A percentile compares a stretch with the other conserved stretches of the same genome.
Conservation (phyloP, 1,140 invertebrate species). For the Leptonema lineaticorne region DNA sequence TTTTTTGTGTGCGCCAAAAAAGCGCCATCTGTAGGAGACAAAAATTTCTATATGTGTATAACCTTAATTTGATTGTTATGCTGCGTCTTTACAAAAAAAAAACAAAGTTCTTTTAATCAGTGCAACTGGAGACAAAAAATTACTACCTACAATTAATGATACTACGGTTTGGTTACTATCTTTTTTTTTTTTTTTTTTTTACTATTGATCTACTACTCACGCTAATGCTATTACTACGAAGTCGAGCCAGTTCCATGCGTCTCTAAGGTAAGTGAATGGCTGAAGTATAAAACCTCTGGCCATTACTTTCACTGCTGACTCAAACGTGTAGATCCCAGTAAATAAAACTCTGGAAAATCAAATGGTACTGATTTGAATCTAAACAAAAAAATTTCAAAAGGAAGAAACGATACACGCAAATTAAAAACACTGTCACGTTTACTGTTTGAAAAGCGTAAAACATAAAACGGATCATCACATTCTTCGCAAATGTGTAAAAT, state of each 20-base stretch:
- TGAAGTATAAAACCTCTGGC: constrained; percentile 98
- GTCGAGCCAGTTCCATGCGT: constrained; percentile 99
- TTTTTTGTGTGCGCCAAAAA: too few species aligned
- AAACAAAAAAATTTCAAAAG: constrained; percentile 16
- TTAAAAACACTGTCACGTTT: neutral
- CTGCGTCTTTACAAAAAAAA: neutral
- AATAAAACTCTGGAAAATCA: constrained; percentile 92
- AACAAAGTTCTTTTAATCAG: neutral
- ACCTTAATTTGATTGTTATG: too few species aligned
- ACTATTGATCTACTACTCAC: constrained; percentile 71
- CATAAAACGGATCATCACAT: neutral
- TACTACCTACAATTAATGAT: constrained; percentile 6
- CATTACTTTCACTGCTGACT: constrained; percentile 98
- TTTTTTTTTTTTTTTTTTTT: constrained; percentile 20
- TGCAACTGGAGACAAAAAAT: neutral
- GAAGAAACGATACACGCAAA: neutral
- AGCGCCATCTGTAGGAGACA: too few species aligned
- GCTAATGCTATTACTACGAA: constrained; percentile 99
- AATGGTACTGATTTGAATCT: constrained; percentile 34
- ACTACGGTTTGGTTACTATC: constrained; percentile 19
- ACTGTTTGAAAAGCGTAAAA: too few species aligned
- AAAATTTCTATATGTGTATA: too few species aligned
- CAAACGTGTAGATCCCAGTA: constrained; percentile 99
- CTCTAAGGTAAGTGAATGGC: constrained; percentile 99
- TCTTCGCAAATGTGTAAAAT: too few species aligned